Percentiles rank a stretch among this genome's conserved stretches.
Evolutionary conservation across 2,888 invertebrate genomes (phyloP).

Genomic region (Slavum lentiscoides): DNA sequence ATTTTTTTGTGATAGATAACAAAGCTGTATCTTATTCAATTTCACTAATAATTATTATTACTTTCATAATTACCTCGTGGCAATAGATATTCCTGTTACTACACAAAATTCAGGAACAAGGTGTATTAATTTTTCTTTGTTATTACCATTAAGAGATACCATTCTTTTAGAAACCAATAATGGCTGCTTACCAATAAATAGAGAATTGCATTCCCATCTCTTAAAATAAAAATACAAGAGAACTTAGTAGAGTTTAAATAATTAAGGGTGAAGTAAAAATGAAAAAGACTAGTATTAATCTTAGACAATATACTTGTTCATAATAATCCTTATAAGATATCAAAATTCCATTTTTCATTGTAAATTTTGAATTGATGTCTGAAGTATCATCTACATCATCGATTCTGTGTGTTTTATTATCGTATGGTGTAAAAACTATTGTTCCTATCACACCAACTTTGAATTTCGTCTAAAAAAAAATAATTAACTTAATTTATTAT

Average conservation of each 20-base stretch:
- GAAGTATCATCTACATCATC: slow-evolving; percentile 73
- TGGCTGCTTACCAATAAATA: slow-evolving; percentile 70
- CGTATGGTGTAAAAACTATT: slow-evolving; percentile 76
- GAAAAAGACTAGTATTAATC: too few relatives aligned
- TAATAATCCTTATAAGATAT: slow-evolving; percentile 71
- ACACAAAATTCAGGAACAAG: slow-evolving; percentile 84
- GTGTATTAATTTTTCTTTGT: slow-evolving; percentile 73
- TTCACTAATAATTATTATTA: too few relatives aligned
- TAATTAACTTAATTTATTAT: too few relatives aligned
- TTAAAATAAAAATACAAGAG: slow-evolving; percentile 58
- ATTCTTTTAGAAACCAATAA: slow-evolving; percentile 74
- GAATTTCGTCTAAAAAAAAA: slow-evolving; percentile 54
- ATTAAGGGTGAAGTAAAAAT: too few relatives aligned
- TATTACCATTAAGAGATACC: slow-evolving; percentile 60
- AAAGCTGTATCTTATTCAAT: too few relatives aligned
- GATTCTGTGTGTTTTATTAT: slow-evolving; percentile 73
- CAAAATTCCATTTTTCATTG: slow-evolving; percentile 63
- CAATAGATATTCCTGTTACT: slow-evolving; percentile 78
- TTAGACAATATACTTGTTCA: slow-evolving; percentile 57
- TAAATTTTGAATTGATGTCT: slow-evolving; percentile 67
- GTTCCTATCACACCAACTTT: slow-evolving; percentile 60
- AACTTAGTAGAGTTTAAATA: neutral
- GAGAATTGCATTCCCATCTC: slow-evolving; percentile 71
- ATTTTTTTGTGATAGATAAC: too few relatives aligned
- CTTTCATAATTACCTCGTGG: slow-evolving; percentile 62